A percentile compares a stretch with the other conserved stretches of the same genome.
These are phyloP conservation scores for Vespertilio murinus DNA, from an alignment of 2,797 vertebrate species.

Conservation along the genomic window DNA sequence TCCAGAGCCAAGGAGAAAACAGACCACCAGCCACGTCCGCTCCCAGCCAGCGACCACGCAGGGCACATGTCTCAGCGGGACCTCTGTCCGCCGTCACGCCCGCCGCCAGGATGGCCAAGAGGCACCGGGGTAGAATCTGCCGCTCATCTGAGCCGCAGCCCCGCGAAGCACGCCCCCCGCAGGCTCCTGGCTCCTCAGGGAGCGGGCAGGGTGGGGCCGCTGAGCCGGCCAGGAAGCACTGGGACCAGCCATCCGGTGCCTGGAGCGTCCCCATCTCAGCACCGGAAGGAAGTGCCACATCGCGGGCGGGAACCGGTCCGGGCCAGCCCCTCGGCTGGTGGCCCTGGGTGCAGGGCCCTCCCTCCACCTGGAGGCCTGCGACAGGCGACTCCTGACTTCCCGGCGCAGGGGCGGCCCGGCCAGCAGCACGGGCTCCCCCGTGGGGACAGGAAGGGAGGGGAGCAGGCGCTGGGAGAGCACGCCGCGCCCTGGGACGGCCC, in stretches of 20 bases:
- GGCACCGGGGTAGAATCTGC: neutral
- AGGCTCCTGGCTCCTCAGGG: neutral
- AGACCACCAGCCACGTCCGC: neutral
- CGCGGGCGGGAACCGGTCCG: neutral
- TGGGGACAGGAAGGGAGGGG: neutral
- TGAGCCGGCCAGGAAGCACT: neutral
- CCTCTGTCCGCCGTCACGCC: neutral
- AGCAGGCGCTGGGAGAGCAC: neutral
- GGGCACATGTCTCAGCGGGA: neutral
- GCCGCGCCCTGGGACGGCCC: neutral
- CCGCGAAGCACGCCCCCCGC: neutral
- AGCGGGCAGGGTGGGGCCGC: neutral
- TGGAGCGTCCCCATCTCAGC: neutral
- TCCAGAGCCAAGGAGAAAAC: neutral
- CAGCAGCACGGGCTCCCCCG: neutral
- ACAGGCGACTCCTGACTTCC: neutral
- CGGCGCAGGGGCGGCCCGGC: neutral
- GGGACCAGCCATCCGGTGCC: too few species aligned
- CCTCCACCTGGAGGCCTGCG: neutral
- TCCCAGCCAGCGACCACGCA: neutral
- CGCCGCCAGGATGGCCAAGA: neutral
- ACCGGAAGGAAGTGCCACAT: neutral
- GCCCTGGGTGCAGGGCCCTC: neutral
- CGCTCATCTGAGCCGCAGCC: too few species aligned
- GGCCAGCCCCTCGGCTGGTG: neutral